These are phyloP conservation scores for Seira sanloemensis DNA, from an alignment of 2,888 invertebrate species.

Conservation along the genomic window DNA sequence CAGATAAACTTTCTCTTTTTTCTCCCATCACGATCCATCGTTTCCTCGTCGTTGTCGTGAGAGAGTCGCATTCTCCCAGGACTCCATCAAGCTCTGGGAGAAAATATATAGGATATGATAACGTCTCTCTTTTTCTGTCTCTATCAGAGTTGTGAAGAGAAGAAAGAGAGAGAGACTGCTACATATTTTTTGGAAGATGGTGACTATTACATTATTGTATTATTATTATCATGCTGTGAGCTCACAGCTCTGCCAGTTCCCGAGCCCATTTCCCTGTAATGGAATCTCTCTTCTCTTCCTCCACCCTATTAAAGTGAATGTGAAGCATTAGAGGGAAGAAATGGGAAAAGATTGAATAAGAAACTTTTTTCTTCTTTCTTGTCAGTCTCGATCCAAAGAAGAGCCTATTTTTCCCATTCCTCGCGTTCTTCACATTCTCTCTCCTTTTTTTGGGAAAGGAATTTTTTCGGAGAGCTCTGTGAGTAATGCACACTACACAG, in stretches of 20 bases:
- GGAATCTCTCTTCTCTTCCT: slow-evolving; percentile 37
- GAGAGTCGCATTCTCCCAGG: slow-evolving; percentile 41
- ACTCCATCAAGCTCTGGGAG: not conserved
- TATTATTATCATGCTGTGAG: slow-evolving; percentile 57
- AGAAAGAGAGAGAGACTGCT: slow-evolving; percentile 17
- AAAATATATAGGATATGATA: not conserved
- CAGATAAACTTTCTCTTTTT: slow-evolving; percentile 49
- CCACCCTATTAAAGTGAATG: slow-evolving; percentile 61
- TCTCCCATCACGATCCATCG: slow-evolving; percentile 59
- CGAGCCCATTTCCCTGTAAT: slow-evolving; percentile 38
- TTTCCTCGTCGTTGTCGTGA: slow-evolving; percentile 37
- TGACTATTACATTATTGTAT: slow-evolving; percentile 39
- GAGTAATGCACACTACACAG: not conserved
- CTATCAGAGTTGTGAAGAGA: slow-evolving; percentile 10
- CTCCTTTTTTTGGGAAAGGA: not conserved
- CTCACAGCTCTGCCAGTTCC: slow-evolving; percentile 20
- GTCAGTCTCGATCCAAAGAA: slow-evolving; percentile 5
- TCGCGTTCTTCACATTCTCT: slow-evolving; percentile 10
- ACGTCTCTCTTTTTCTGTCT: slow-evolving; percentile 33
- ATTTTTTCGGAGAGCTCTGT: not conserved
- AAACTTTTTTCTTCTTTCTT: slow-evolving; percentile 8
- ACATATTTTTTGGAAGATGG: slow-evolving; percentile 26
- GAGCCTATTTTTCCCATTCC: slow-evolving; percentile 11
- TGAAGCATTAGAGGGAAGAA: slow-evolving; percentile 59
- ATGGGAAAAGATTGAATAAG: slow-evolving; percentile 42